A percentile compares a stretch with the other conserved stretches of the same genome.
Evolutionary conservation across 2,888 invertebrate genomes (phyloP).

Genomic region (Erpobdella octoculata): DNA sequence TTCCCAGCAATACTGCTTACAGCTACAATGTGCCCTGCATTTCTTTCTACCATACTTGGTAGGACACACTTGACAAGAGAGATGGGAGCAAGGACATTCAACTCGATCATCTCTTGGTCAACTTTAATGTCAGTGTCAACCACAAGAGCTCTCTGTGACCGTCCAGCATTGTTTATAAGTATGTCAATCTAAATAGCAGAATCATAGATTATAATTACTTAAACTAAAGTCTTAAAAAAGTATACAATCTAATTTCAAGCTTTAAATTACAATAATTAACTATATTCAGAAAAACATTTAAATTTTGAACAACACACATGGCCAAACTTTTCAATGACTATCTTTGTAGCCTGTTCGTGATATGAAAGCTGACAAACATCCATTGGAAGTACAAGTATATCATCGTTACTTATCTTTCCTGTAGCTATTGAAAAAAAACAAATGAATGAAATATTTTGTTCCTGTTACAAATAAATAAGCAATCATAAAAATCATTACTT

Average conservation of each 20-base stretch:
- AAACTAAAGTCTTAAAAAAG: too few relatives aligned
- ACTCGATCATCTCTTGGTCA: conserved; percentile 66
- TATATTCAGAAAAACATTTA: too few relatives aligned
- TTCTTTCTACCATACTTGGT: conserved; percentile 56
- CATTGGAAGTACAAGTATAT: conserved; percentile 64
- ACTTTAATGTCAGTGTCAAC: conserved; percentile 64
- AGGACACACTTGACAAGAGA: conserved; percentile 64
- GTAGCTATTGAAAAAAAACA: conserved; percentile 21
- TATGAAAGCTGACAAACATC: conserved; percentile 60
- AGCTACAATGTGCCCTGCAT: conserved; percentile 65
- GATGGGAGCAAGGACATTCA: conserved; percentile 69
- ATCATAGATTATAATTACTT: too few relatives aligned
- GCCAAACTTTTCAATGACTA: too few relatives aligned
- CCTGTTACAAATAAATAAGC: too few relatives aligned
- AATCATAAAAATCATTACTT: conserved; percentile 46
- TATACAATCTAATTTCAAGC: too few relatives aligned
- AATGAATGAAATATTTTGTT: too few relatives aligned
- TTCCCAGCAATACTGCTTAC: conserved; percentile 70
- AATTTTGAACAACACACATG: too few relatives aligned
- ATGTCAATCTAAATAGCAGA: conserved; percentile 66
- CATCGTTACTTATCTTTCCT: conserved; percentile 51
- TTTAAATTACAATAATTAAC: too few relatives aligned
- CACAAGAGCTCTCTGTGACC: conserved; percentile 69
- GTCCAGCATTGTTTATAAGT: conserved; percentile 72
- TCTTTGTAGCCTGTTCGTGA: conserved; percentile 60